Evolutionary conservation across 37 sponge, comb jelly and placozoan genomes (phyloP), one percentile per base, ranked within the genome.

Genomic region (Aphrocallistes beatrix): DNA sequence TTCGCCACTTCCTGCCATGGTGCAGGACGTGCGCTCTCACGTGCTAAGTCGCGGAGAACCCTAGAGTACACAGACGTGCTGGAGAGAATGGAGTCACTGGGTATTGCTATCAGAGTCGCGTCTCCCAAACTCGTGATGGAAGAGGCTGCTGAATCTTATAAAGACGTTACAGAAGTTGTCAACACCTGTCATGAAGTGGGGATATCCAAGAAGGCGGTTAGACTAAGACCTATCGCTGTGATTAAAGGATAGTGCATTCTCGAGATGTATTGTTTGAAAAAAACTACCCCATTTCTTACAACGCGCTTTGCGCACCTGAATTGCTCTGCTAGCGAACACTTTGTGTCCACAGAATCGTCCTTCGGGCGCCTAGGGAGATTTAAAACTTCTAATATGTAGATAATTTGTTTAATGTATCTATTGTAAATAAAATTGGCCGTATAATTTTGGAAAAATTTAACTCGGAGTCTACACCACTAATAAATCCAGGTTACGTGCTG

Each of bases 51-150:
- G 36, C 93, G 99, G 82, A 84, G 99, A 19, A 93, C 60, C 69
- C 89, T 98, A 10, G 90, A 88, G 38, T 98, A 98, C 82, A 86
- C 92, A 38, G 94, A 90, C 16, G 99, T 98, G 1, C 83, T 98
- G 37, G 93, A 86, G 1, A 81, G 89, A 0, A 85, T 98, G 38
- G 83, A 69, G 16, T 38, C 89, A 85, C 90, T 92, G 86, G 99
- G 99, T 23, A 98, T 98, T 21, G 84, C 99, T 6, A 98, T 98
- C 49, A 39, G 97, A 82, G 95, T 97, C 28, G 99, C 99, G 34
- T 94, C 95, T 37, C 99, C 99, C 23, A 98, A 98, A 81, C 91
- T 98, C 32, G 99, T 98, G 38, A 98, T 95, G 95, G 99, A 98
- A 50, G 99, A 98, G 91, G 99, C 99, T 36, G 96, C 99, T 36